These are phyloP conservation scores for Penaeus indicus DNA, from an alignment of 1,140 invertebrate species.

Conservation along the genomic window DNA sequence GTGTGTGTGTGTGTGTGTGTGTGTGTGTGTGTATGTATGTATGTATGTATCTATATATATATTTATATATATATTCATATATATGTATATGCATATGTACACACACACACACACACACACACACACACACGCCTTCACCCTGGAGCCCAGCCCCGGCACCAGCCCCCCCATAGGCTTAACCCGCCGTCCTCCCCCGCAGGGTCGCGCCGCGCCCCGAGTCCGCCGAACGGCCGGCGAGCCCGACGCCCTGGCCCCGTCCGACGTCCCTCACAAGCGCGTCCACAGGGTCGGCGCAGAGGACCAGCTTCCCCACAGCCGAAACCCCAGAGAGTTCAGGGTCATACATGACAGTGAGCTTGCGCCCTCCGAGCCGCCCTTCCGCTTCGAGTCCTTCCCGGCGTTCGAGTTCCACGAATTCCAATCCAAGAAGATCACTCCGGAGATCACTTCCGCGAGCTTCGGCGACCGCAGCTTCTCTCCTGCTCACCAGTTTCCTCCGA, in stretches of 20 bases:
- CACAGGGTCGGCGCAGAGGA: slow-evolving; percentile 32
- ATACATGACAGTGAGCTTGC: background rate
- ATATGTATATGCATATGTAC: background rate
- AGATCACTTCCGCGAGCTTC: background rate
- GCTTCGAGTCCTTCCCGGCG: slow-evolving; percentile 40
- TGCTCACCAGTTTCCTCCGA: slow-evolving; percentile 8
- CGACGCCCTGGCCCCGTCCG: background rate
- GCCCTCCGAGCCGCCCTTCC: slow-evolving; percentile 20
- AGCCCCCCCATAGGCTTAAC: background rate
- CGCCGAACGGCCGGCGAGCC: slow-evolving; percentile 24
- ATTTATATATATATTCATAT: too few species aligned
- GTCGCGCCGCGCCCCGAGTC: background rate
- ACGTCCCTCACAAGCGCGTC: slow-evolving; percentile 43
- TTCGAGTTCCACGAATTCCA: slow-evolving; percentile 54
- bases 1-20: too few species aligned
- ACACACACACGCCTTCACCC: background rate
- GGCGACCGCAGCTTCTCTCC: background rate
- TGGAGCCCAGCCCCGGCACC: background rate
- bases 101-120: background rate
- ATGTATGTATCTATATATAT: too few species aligned
- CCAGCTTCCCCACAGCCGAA: slow-evolving; percentile 36
- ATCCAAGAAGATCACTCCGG: background rate
- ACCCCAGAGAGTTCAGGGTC: slow-evolving; percentile 29
- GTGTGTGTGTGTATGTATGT: too few species aligned
- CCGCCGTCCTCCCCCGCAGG: background rate